Percentiles rank a stretch among this genome's conserved stretches.
Conservation (phyloP, 1,140 invertebrate species). For the Melipona quadrifasciata region DNA sequence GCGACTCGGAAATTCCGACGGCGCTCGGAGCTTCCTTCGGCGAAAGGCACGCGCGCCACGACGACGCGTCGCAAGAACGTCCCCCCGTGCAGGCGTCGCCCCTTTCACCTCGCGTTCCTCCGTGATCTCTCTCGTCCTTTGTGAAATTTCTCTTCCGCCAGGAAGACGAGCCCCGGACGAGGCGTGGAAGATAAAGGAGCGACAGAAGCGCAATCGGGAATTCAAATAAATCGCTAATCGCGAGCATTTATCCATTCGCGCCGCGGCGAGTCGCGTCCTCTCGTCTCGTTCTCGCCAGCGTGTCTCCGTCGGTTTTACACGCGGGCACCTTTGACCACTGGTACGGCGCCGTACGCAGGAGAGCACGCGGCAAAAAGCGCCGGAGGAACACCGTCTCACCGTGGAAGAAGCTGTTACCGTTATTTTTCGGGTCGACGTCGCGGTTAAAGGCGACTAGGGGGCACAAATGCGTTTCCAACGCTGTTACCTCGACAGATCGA, state of each 20-base stretch:
- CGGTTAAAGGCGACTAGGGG: background rate
- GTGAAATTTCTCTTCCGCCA: background rate
- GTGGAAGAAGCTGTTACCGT: conserved; percentile 32
- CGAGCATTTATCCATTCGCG: conserved; percentile 76
- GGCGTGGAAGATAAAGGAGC: conserved; percentile 16
- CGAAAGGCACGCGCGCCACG: background rate
- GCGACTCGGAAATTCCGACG: background rate
- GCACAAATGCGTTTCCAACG: background rate
- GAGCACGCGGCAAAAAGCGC: conserved; percentile 12
- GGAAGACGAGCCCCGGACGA: conserved; percentile 24
- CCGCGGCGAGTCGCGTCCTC: conserved; percentile 33
- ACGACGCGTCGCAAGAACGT: conserved; percentile 19
- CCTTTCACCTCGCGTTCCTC: conserved; percentile 27
- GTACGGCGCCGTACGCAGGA: conserved; percentile 19
- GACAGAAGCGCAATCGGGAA: conserved; percentile 64
- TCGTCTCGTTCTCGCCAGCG: background rate
- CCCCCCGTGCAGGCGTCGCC: conserved; percentile 13
- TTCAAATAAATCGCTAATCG: conserved; percentile 79
- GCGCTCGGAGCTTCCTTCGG: background rate
- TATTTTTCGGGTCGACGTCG: conserved; percentile 40
- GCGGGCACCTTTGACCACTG: conserved; percentile 57
- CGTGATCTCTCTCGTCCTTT: conserved; percentile 2
- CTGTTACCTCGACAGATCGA: no score
- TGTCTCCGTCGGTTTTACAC: conserved; percentile 63
- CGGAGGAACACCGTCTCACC: conserved; percentile 3